A percentile compares a stretch with the other conserved stretches of the same genome.
phyloP scores from a whole-genome alignment of 2,113 vertebrate genomes.

The Rhombomys opimus region DNA sequence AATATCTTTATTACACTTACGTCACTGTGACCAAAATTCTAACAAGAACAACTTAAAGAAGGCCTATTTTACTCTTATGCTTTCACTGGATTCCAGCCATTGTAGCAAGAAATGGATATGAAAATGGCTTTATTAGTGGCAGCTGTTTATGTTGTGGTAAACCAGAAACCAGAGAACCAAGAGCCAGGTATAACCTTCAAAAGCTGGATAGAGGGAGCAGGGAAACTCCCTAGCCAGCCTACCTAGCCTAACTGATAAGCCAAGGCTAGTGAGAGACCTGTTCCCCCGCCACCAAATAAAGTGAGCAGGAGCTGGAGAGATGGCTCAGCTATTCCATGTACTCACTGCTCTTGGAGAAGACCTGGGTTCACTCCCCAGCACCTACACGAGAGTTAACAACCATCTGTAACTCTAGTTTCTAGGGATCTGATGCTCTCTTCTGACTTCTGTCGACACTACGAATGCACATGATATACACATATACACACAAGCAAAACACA shows the following conservation, averaged over 20 bases:
- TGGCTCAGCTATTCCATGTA: not conserved
- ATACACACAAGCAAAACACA: not conserved
- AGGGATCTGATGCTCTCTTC: not conserved
- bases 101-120: too few relatives aligned
- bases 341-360: not conserved
- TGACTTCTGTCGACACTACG: not conserved
- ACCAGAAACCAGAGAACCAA: not conserved
- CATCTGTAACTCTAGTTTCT: not conserved
- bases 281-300: too few relatives aligned
- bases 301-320: not conserved
- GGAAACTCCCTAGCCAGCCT: not conserved
- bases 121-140: not conserved
- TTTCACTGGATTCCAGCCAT: not conserved
- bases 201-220: not conserved
- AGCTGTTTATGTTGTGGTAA: not conserved
- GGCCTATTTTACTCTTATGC: not conserved
- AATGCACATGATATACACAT: not conserved
- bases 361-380: too few relatives aligned
- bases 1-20: not conserved
- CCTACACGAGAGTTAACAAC: not conserved
- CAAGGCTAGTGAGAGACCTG: not conserved
- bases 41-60: not conserved
- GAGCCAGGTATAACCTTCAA: not conserved
- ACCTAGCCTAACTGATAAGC: not conserved
- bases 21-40: not conserved